phyloP scores from a whole-genome alignment of 2,888 invertebrate species.

The Archips crataeganus region DNA sequence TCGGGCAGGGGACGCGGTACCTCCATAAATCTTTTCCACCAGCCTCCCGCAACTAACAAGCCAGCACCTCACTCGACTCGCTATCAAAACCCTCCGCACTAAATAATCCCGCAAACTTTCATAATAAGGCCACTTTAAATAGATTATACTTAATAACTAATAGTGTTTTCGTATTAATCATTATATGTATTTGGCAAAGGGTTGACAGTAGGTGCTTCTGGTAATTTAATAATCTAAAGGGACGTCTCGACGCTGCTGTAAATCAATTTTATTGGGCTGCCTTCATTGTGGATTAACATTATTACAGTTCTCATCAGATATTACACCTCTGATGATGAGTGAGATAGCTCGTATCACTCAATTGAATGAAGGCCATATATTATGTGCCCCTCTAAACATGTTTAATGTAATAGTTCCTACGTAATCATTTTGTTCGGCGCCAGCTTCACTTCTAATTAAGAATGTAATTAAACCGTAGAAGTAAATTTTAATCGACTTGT shows the following conservation, averaged over 20 bases:
- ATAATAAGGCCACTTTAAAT: constrained; percentile 75
- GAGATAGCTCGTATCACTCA: constrained; percentile 15
- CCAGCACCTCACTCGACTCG: constrained; percentile 57
- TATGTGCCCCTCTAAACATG: no score
- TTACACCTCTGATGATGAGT: constrained; percentile 31
- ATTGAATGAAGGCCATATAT: constrained; percentile 2
- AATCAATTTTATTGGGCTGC: constrained; percentile 73
- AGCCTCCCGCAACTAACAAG: constrained; percentile 81
- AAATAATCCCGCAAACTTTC: constrained; percentile 73
- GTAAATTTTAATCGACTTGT: no score
- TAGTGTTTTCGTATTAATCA: constrained; percentile 74
- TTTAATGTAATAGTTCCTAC: no score
- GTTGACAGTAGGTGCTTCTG: constrained; percentile 57
- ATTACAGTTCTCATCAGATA: constrained; percentile 58
- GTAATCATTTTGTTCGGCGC: no score
- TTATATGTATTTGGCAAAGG: constrained; percentile 57
- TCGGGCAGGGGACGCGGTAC: constrained; percentile 72
- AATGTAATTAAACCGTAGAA: no score
- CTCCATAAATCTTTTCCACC: constrained; percentile 83
- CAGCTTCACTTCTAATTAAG: no score
- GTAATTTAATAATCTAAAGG: constrained; percentile 75
- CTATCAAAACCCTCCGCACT: constrained; percentile 29
- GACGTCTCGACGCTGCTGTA: constrained; percentile 68
- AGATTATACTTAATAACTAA: constrained; percentile 70
- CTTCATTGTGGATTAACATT: constrained; percentile 66